Conservation (phyloP, 2,888 invertebrate genomes). For the Eueremaeus valkanovi region DNA sequence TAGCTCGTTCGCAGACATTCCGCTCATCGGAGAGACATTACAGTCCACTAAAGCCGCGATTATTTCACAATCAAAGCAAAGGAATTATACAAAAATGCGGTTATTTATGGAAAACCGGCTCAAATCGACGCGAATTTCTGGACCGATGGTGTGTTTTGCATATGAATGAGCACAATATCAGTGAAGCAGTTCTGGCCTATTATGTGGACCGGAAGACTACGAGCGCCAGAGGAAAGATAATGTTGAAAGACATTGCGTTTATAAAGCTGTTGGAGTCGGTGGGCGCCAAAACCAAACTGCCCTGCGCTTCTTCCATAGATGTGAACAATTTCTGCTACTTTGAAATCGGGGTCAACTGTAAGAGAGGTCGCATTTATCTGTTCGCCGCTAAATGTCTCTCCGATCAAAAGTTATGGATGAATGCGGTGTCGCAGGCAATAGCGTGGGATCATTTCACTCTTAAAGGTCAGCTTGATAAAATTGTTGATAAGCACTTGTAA, state of each 20-base stretch:
- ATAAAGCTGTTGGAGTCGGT: neutral
- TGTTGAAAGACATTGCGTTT: slow-evolving; percentile 31
- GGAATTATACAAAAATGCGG: slow-evolving; percentile 30
- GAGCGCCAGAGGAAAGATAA: slow-evolving; percentile 27
- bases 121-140: slow-evolving; percentile 21
- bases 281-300: slow-evolving; percentile 29
- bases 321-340: slow-evolving; percentile 15
- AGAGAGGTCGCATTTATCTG: slow-evolving; percentile 33
- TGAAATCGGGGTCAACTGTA: slow-evolving; percentile 33
- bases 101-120: slow-evolving; percentile 38
- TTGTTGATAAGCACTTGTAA: neutral
- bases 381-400: slow-evolving; percentile 33
- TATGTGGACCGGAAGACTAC: slow-evolving; percentile 34
- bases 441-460: slow-evolving; percentile 18
- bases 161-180: neutral
- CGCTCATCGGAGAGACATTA: neutral
- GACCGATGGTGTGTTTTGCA: slow-evolving; percentile 39
- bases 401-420: slow-evolving; percentile 33
- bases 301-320: neutral
- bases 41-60: neutral
- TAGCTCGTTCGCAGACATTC: neutral
- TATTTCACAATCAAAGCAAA: neutral
- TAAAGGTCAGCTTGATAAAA: slow-evolving; percentile 18
- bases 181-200: slow-evolving; percentile 28
- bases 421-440: slow-evolving; percentile 24